Percentiles rank a stretch among this genome's conserved stretches.
Evolutionary conservation across 1,140 invertebrate species (phyloP).

Genomic region (Streblospio benedicti): DNA sequence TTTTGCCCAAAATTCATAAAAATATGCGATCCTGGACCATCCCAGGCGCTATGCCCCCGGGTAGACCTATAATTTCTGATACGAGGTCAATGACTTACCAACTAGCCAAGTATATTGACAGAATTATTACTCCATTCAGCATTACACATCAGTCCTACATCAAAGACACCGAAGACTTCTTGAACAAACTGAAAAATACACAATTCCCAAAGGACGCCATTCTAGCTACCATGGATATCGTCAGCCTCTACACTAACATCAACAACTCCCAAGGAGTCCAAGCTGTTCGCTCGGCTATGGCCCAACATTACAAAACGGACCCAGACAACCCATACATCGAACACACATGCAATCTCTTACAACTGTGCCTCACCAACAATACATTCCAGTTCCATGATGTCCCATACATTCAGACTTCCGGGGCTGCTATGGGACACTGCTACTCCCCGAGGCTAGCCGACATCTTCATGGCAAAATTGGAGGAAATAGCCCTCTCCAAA

Average conservation of each 20-base stretch:
- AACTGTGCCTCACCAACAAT: background rate
- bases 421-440: too few species aligned
- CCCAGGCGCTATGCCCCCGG: background rate
- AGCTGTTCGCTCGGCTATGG: background rate
- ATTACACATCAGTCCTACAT: background rate
- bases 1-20: constrained; percentile 8
- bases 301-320: too few species aligned
- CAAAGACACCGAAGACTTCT: background rate
- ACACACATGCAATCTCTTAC: background rate
- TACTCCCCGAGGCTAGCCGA: background rate
- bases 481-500: background rate
- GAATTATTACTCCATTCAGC: background rate
- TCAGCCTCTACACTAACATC: constrained; percentile 5
- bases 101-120: background rate
- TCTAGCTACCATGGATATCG: background rate
- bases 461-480: background rate
- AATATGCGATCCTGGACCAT: background rate
- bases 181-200: background rate
- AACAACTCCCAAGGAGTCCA: background rate
- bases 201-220: background rate
- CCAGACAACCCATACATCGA: too few species aligned
- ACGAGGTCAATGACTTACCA: background rate
- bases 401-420: background rate
- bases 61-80: constrained; percentile 2
- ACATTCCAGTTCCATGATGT: background rate